Evolutionary conservation across 2,113 vertebrate genomes (phyloP).

Genomic region (Tachysurus fulvidraco): DNA sequence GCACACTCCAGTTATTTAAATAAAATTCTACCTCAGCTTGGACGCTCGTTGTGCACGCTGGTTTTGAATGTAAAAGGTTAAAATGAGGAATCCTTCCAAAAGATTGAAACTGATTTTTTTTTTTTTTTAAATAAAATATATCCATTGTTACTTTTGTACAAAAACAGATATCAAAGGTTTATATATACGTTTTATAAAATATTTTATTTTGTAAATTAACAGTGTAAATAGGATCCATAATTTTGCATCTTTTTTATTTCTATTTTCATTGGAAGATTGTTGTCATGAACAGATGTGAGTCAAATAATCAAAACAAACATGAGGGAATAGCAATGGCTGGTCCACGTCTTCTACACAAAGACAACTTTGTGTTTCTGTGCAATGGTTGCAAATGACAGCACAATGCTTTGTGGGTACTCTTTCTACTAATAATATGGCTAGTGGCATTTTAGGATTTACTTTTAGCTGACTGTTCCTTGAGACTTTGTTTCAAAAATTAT

Average conservation of each 20-base stretch:
- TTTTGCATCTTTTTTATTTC: constrained; percentile 77
- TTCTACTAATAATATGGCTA: neutral
- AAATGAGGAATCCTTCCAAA: constrained; percentile 52
- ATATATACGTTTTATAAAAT: constrained; percentile 75
- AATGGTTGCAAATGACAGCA: constrained; percentile 8
- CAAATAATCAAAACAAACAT: constrained; percentile 50
- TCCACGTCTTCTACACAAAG: constrained; percentile 35
- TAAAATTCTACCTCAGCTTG: constrained; percentile 87
- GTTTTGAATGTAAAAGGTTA: constrained; percentile 51
- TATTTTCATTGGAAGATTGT: constrained; percentile 58
- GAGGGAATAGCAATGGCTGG: constrained; percentile 39
- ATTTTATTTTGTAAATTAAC: constrained; percentile 89
- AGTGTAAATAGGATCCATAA: constrained; percentile 82
- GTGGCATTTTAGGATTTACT: constrained; percentile 5
- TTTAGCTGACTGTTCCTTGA: neutral
- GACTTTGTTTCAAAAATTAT: neutral
- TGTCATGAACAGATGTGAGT: constrained; percentile 58
- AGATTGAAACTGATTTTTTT: constrained; percentile 12
- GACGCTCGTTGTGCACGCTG: constrained; percentile 68
- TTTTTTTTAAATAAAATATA: constrained; percentile 28
- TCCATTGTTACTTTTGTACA: constrained; percentile 52
- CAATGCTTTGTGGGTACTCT: neutral
- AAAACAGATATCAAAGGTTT: constrained; percentile 23
- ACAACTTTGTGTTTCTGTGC: constrained; percentile 25
- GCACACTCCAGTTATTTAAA: constrained; percentile 55